phyloP scores from a whole-genome alignment of 1,140 invertebrate genomes.

The Bombus impatiens region DNA sequence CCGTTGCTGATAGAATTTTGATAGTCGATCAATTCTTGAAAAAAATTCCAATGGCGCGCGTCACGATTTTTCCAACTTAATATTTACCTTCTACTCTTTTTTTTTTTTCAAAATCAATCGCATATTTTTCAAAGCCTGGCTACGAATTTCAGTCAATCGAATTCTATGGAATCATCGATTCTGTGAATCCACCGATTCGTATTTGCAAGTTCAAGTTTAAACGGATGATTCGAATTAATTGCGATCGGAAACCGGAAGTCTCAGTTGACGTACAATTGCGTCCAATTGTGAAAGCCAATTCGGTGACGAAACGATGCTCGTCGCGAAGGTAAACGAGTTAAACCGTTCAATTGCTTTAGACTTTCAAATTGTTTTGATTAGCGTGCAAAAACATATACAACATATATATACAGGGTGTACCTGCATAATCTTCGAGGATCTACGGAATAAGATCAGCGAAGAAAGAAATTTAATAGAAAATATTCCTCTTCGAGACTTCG shows the following conservation, averaged over 20 bases:
- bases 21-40: not conserved
- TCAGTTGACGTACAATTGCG: conserved; percentile 21
- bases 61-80: not conserved
- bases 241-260: conserved; percentile 21
- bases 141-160: no score
- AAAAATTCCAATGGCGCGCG: not conserved
- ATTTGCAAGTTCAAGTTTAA: not conserved
- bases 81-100: no score
- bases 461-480: no score
- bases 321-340: no score
- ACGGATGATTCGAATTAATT: conserved; percentile 24
- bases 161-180: not conserved
- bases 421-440: no score
- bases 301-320: not conserved
- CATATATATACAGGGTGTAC: not conserved
- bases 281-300: conserved; percentile 11
- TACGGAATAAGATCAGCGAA: no score
- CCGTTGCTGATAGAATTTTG: not conserved
- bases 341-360: not conserved
- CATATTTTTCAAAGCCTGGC: no score
- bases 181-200: not conserved
- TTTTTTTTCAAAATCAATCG: no score
- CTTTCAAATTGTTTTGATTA: not conserved
- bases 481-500: no score
- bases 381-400: not conserved